Evolutionary conservation across 2,113 vertebrate species (phyloP).

Genomic region (Thunnus maccoyii): DNA sequence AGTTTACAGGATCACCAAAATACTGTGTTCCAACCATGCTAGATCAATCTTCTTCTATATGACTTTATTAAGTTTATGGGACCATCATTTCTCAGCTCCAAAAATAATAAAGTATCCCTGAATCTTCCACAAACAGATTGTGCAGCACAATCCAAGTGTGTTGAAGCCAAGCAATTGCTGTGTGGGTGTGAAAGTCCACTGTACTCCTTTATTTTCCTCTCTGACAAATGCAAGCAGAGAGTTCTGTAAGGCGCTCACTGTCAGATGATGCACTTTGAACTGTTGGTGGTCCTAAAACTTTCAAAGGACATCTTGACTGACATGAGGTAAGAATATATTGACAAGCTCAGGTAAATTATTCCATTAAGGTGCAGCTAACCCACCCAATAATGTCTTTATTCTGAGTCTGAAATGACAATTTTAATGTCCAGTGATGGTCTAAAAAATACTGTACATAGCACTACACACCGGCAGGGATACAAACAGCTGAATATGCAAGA

Average conservation of each 20-base stretch:
- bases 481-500: too few species aligned
- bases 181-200: background rate
- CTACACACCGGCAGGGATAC: too few species aligned
- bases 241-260: too few species aligned
- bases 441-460: too few species aligned
- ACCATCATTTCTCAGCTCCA: conserved; percentile 27
- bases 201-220: background rate
- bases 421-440: too few species aligned
- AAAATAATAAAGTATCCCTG: conserved; percentile 16
- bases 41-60: background rate
- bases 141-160: conserved; percentile 14
- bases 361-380: background rate
- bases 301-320: background rate
- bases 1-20: background rate
- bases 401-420: too few species aligned
- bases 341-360: background rate
- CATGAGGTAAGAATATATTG: conserved; percentile 4
- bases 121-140: conserved; percentile 25
- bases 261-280: background rate
- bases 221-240: conserved; percentile 2
- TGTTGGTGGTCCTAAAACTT: background rate
- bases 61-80: background rate
- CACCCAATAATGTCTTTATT: conserved; percentile 8
- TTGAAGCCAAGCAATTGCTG: conserved; percentile 5
- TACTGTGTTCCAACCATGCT: background rate